Evolutionary conservation across 2,888 invertebrate genomes (phyloP), one percentile per base, ranked within the genome.

Genomic region (Alentia gelatinosa): DNA sequence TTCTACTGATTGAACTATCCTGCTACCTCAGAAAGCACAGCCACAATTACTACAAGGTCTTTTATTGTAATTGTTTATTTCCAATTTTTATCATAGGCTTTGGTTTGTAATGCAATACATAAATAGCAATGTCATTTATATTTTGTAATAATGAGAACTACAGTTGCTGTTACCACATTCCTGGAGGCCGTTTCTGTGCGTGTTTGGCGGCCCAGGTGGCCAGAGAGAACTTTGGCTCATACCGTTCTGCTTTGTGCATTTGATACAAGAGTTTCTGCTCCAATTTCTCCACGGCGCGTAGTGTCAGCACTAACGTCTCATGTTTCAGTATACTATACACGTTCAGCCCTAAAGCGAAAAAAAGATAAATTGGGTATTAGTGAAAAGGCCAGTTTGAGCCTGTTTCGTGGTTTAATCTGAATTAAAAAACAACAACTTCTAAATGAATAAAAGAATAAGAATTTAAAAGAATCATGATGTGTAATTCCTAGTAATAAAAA

Each of bases 271-370:
- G 93, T 92, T 94, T 95, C 79, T 98, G 97, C 96, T 99, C 98
- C 92, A 99, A 97, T 94, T 97, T 97, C 94, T 98, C 98, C 0
- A 98, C 97, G 0, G 99, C 99, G 79, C 97, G 97, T 93, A 97
- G 96, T 0, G 99, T 99, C 1, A 99, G 96, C 5, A 99, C 97
- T 15, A 99, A 96, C 0, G 99, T 99, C 92, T 98, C 98, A 96
- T 99, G 98, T 96, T 99, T 99, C 92, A 99, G 96, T 98, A 99
- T 99, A 50, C 99, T 99, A 96, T 98, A 98, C 0, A 99, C 98
- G 97, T 99, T 99, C 26, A 99, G 97, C 56, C 96, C 95, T 96
- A 93, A 40, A 79, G 19, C 26, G 33, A 75, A 68, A 26, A 68
- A 26, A 15, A 68, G 15, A n/a, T n/a, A 15, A 68, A 47, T 47